These are phyloP conservation scores for Nephotettix cincticeps DNA, from an alignment of 1,140 invertebrate species.

Conservation along the genomic window DNA sequence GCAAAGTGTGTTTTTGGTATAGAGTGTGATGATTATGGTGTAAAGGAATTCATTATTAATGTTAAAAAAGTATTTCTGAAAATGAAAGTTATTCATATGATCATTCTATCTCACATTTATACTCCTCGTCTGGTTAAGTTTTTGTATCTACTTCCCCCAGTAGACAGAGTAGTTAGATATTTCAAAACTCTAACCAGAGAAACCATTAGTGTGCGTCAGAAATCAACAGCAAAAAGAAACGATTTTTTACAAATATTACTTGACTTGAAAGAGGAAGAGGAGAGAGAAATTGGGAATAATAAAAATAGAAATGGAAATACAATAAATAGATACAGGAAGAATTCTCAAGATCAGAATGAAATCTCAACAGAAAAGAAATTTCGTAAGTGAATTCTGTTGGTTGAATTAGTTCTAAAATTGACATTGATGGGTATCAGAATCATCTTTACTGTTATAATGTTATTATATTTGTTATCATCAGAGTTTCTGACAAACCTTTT, in stretches of 20 bases:
- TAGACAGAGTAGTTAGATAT: constrained; percentile 45
- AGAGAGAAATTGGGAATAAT: not conserved
- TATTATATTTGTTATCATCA: too few species aligned
- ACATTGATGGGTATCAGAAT: too few species aligned
- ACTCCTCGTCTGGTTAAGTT: constrained; percentile 27
- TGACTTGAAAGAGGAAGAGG: constrained; percentile 33
- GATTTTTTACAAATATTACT: constrained; percentile 46
- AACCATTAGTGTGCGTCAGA: constrained; percentile 47
- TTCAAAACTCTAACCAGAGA: constrained; percentile 51
- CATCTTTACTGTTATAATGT: too few species aligned
- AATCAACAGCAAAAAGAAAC: constrained; percentile 48
- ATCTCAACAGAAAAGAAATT: not conserved
- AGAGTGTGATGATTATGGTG: constrained; percentile 38
- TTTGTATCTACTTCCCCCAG: constrained; percentile 30
- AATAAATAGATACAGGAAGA: not conserved
- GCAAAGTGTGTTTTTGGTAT: constrained; percentile 57
- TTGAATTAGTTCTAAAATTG: too few species aligned
- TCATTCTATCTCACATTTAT: constrained; percentile 27
- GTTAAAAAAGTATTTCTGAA: constrained; percentile 51
- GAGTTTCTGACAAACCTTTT: too few species aligned
- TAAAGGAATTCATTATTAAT: constrained; percentile 50
- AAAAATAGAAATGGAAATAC: too few species aligned
- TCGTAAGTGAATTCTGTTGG: not conserved
- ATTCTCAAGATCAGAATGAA: not conserved
- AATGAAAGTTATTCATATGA: constrained; percentile 43